phyloP scores from a whole-genome alignment of 2,888 invertebrate genomes.

The Cetonia aurata region DNA sequence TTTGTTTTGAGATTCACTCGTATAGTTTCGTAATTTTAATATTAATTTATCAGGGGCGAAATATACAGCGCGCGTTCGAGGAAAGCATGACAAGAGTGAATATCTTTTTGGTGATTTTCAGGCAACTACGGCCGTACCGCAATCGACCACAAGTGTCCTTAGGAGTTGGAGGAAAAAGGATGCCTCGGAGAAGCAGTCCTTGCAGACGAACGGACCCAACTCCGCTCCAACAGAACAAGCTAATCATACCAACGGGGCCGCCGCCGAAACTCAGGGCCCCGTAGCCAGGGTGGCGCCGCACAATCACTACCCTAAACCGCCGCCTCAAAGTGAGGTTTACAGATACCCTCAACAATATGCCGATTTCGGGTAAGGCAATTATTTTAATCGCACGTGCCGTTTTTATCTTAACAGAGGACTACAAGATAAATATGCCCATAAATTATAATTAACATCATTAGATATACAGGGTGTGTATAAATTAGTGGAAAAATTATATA shows the following conservation, averaged over 20 bases:
- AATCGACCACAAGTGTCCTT: constrained; percentile 59
- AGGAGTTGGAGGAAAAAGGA: constrained; percentile 64
- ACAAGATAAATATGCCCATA: not conserved
- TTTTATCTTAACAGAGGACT: not conserved
- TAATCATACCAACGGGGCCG: constrained; percentile 31
- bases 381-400: too few species aligned
- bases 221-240: constrained; percentile 27
- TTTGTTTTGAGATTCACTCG: too few species aligned
- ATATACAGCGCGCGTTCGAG: too few species aligned
- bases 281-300: constrained; percentile 65
- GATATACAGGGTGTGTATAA: too few species aligned
- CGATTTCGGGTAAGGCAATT: constrained; percentile 59
- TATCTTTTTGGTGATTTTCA: constrained; percentile 1
- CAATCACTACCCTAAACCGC: constrained; percentile 61
- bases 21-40: too few species aligned
- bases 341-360: constrained; percentile 57
- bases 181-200: constrained; percentile 57
- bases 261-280: constrained; percentile 55
- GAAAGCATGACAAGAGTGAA: too few species aligned
- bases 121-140: constrained; percentile 23
- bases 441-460: too few species aligned
- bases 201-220: constrained; percentile 41
- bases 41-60: too few species aligned
- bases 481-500: too few species aligned
- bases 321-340: constrained; percentile 55